phyloP scores from a whole-genome alignment of 1,140 invertebrate species.

The Planococcus citri region DNA sequence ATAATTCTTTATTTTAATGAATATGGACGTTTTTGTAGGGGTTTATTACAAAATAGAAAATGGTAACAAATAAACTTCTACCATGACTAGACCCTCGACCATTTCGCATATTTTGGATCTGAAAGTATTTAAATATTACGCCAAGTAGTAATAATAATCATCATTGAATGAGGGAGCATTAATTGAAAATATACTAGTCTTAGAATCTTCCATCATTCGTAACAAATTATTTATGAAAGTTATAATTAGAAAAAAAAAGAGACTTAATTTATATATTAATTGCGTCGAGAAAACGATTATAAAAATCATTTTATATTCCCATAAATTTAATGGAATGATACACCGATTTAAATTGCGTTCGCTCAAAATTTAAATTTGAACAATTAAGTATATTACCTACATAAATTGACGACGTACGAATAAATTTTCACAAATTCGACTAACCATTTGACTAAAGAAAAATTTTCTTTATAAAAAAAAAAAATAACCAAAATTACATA shows the following conservation, averaged over 20 bases:
- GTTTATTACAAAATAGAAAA: conserved; percentile 7
- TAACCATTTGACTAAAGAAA: neutral
- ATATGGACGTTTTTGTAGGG: neutral
- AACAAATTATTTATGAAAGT: neutral
- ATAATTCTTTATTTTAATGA: neutral
- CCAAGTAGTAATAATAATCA: neutral
- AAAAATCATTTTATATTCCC: neutral
- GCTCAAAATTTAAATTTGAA: neutral
- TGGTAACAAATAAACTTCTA: neutral
- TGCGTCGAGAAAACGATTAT: neutral
- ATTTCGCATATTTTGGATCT: neutral
- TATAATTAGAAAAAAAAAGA: neutral
- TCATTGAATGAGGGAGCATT: neutral
- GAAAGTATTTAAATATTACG: neutral
- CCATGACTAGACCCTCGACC: conserved; percentile 13
- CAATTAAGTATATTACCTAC: neutral
- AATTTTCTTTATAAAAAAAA: neutral
- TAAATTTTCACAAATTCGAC: neutral
- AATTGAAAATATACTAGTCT: neutral
- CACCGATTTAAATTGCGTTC: neutral
- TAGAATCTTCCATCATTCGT: neutral
- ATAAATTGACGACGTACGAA: neutral
- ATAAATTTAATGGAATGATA: neutral
- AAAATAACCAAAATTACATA: neutral
- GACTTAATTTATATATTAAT: neutral